Percentiles rank a stretch among this genome's conserved stretches.
Conservation (phyloP, 1,140 invertebrate genomes). For the Caenorhabditis elegans region DNA sequence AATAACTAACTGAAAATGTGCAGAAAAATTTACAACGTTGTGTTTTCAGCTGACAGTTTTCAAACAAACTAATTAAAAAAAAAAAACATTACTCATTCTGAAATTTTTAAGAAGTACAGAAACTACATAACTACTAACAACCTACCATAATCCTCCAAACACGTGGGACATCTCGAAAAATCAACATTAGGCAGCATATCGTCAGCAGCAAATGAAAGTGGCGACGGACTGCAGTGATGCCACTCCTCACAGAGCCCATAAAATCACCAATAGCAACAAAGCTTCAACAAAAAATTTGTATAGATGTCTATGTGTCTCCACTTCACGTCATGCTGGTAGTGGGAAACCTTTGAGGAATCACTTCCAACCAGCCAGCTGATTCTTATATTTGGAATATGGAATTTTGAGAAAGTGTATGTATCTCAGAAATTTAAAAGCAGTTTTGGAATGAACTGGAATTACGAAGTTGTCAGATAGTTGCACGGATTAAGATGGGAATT, state of each 20-base stretch:
- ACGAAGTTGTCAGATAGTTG: background rate
- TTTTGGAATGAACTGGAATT: background rate
- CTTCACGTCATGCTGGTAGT: background rate
- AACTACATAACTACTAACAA: no score
- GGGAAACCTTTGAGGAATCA: background rate
- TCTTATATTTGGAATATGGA: no score
- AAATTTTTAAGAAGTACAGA: no score
- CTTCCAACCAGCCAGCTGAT: background rate
- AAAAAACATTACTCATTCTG: no score
- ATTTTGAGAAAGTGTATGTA: no score
- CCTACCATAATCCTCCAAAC: constrained; percentile 17
- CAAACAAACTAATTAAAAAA: no score
- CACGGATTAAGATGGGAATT: background rate
- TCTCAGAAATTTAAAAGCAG: no score
- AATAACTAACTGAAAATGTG: no score
- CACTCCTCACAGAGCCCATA: background rate
- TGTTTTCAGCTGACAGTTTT: no score
- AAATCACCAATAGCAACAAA: background rate
- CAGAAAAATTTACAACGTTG: no score
- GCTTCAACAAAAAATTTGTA: background rate
- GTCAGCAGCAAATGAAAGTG: no score
- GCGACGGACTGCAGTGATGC: background rate
- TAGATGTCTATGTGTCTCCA: background rate
- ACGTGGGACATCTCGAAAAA: constrained; percentile 1
- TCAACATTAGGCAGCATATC: constrained; percentile 1